Evolutionary conservation across 2,888 invertebrate genomes (phyloP).

Genomic region (Zygaena filipendulae): DNA sequence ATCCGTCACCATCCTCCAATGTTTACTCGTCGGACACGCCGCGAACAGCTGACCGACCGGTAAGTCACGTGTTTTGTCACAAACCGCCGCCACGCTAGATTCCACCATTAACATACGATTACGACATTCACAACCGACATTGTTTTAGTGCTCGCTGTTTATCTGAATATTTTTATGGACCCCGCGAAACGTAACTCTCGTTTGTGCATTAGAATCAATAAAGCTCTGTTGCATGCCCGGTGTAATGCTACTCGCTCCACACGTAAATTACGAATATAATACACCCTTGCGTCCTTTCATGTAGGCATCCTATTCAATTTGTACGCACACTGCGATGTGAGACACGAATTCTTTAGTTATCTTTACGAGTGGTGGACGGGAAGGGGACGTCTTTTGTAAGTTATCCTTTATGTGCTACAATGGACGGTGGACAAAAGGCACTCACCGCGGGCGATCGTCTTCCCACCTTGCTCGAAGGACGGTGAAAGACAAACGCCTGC

Average conservation of each 20-base stretch:
- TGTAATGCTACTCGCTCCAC: slow-evolving; percentile 27
- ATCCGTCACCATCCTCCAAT: slow-evolving; percentile 47
- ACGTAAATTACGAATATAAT: slow-evolving; percentile 61
- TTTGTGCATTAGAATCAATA: slow-evolving; percentile 45
- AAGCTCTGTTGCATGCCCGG: no score
- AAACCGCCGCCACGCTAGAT: slow-evolving; percentile 19
- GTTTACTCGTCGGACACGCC: slow-evolving; percentile 58
- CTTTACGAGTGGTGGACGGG: slow-evolving; percentile 53
- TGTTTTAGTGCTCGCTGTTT: slow-evolving; percentile 20
- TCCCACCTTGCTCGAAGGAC: slow-evolving; percentile 31
- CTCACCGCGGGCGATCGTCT: slow-evolving; percentile 34
- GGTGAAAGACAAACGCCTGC: slow-evolving; percentile 41
- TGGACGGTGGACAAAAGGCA: slow-evolving; percentile 45
- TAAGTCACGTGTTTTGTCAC: slow-evolving; percentile 56
- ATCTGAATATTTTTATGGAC: slow-evolving; percentile 32
- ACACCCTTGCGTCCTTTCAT: slow-evolving; percentile 53
- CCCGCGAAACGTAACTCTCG: slow-evolving; percentile 29
- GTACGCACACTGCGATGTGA: slow-evolving; percentile 30
- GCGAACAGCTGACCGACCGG: slow-evolving; percentile 66
- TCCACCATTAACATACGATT: slow-evolving; percentile 17
- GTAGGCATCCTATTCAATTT: slow-evolving; percentile 46
- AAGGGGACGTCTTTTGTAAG: slow-evolving; percentile 49
- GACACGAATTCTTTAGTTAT: slow-evolving; percentile 49
- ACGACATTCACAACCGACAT: slow-evolving; percentile 19
- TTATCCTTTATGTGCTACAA: slow-evolving; percentile 57